phyloP scores from a whole-genome alignment of 2,797 vertebrate genomes.

The Sebastes hubbsi region DNA sequence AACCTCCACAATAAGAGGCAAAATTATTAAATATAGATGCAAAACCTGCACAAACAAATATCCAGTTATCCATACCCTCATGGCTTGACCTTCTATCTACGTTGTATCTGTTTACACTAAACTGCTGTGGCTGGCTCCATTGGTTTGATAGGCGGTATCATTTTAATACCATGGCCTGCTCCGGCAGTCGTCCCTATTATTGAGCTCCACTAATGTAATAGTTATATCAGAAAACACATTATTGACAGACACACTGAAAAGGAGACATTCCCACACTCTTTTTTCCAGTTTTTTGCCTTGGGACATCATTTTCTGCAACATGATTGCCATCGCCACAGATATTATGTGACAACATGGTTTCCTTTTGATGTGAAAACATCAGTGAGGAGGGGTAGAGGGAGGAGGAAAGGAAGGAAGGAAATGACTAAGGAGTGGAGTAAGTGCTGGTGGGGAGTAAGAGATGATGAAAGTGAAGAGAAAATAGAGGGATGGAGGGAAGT shows the following conservation, averaged over 20 bases:
- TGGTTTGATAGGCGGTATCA: neutral
- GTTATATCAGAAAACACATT: neutral
- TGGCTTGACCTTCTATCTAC: neutral
- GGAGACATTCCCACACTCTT: neutral
- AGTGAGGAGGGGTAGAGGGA: neutral
- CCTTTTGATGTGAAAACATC: constrained; percentile 26
- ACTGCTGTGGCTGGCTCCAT: neutral
- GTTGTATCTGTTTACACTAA: neutral
- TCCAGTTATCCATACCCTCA: no score
- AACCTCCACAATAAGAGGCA: no score
- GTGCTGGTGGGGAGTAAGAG: neutral
- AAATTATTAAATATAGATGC: no score
- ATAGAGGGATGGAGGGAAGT: neutral
- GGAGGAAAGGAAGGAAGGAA: neutral
- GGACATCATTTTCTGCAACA: constrained; percentile 3
- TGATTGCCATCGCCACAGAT: neutral
- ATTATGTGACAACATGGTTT: neutral
- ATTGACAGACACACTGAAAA: neutral
- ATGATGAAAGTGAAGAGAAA: constrained; percentile 50
- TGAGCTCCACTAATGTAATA: neutral
- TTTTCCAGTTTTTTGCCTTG: constrained; percentile 1
- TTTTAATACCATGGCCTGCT: neutral
- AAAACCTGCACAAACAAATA: neutral
- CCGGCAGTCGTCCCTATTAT: neutral
- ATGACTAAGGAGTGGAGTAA: neutral